Conservation (phyloP, 2,113 vertebrate genomes). For the Chionodraco myersi region DNA sequence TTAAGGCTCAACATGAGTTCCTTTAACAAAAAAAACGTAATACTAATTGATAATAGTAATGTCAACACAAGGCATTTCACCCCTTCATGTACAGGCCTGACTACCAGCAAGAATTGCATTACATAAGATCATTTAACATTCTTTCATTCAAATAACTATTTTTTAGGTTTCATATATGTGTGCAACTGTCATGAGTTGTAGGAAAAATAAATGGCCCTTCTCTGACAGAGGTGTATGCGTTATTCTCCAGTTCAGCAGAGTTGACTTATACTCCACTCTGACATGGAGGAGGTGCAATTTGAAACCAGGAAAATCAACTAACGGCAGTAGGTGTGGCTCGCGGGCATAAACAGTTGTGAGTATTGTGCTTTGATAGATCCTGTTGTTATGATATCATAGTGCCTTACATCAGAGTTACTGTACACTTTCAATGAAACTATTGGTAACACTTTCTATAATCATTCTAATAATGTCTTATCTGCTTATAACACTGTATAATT, state of each 20-base stretch:
- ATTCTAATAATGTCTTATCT: too few species aligned
- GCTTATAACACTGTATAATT: too few species aligned
- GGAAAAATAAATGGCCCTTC: background rate
- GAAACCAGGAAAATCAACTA: background rate
- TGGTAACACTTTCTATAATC: too few species aligned
- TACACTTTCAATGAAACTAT: background rate
- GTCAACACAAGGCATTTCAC: background rate
- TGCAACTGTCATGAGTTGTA: background rate
- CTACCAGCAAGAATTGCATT: background rate
- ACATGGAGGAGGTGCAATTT: background rate
- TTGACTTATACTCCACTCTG: background rate
- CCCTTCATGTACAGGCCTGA: background rate
- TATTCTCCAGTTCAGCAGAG: background rate
- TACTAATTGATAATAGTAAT: background rate
- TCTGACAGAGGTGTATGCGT: too few species aligned
- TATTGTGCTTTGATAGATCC: too few species aligned
- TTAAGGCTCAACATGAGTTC: background rate
- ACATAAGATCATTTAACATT: too few species aligned
- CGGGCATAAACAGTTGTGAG: background rate
- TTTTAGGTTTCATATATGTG: background rate
- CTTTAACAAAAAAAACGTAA: too few species aligned
- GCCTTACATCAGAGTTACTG: background rate
- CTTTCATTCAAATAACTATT: background rate
- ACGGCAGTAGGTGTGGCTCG: constrained; percentile 1
- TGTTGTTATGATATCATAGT: background rate